A percentile compares a stretch with the other conserved stretches of the same genome.
phyloP scores from a whole-genome alignment of 1,140 invertebrate genomes.

The Hyphantria cunea region DNA sequence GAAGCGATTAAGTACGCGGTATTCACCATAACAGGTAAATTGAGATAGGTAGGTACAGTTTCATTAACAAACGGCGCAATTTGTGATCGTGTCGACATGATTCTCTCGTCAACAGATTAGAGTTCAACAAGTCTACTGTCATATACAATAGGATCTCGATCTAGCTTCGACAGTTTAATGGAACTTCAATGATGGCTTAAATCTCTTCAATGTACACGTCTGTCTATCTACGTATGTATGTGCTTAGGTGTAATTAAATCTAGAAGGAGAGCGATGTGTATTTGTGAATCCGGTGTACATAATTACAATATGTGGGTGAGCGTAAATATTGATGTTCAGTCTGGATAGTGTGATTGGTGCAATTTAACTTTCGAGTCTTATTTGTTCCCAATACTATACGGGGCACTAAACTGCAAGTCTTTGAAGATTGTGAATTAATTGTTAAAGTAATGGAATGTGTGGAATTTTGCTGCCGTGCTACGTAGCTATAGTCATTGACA shows the following conservation, averaged over 20 bases:
- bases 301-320: constrained; percentile 39
- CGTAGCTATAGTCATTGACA: constrained; percentile 49
- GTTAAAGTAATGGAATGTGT: not conserved
- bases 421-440: not conserved
- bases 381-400: constrained; percentile 11
- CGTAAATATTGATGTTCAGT: constrained; percentile 43
- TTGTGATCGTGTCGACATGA: constrained; percentile 45
- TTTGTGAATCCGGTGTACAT: not conserved
- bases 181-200: constrained; percentile 38
- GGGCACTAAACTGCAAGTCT: too few species aligned
- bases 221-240: not conserved
- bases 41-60: constrained; percentile 59
- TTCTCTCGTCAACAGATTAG: constrained; percentile 46
- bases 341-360: constrained; percentile 35
- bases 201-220: constrained; percentile 14
- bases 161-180: constrained; percentile 43
- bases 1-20: constrained; percentile 23
- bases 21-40: constrained; percentile 52
- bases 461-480: not conserved
- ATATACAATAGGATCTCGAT: constrained; percentile 48
- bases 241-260: constrained; percentile 32
- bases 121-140: constrained; percentile 60
- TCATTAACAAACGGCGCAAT: constrained; percentile 58
- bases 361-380: constrained; percentile 33
- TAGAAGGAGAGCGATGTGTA: constrained; percentile 1